A percentile compares a stretch with the other conserved stretches of the same genome.
Evolutionary conservation across 2,888 invertebrate genomes (phyloP).

Genomic region (Megastigmus dorsalis): DNA sequence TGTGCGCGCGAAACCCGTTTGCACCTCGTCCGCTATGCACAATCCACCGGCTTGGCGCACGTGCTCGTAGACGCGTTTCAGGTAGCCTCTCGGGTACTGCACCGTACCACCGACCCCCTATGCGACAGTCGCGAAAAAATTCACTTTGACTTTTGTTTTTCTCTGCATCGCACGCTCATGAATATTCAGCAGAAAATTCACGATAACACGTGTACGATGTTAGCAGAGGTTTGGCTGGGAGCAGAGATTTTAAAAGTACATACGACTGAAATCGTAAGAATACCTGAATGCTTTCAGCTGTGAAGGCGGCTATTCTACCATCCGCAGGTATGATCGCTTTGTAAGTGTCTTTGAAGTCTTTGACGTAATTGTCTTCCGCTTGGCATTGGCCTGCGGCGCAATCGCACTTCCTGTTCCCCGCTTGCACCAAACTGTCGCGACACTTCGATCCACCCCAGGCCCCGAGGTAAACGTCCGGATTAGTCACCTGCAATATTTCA

Average conservation of each 20-base stretch:
- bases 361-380: constrained; percentile 87
- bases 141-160: too few species aligned
- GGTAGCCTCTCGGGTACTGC: constrained; percentile 92
- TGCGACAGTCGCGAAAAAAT: not conserved
- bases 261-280: too few species aligned
- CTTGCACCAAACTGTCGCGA: constrained; percentile 89
- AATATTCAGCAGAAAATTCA: too few species aligned
- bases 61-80: constrained; percentile 86
- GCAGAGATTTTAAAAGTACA: too few species aligned
- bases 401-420: constrained; percentile 79
- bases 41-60: constrained; percentile 90
- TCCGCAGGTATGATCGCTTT: constrained; percentile 84
- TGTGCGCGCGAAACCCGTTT: constrained; percentile 96
- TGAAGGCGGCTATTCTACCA: constrained; percentile 89
- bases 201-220: too few species aligned
- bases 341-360: constrained; percentile 88
- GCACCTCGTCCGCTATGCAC: constrained; percentile 95
- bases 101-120: constrained; percentile 93
- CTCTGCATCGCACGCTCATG: too few species aligned
- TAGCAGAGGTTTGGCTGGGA: too few species aligned
- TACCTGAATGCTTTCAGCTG: constrained; percentile 95
- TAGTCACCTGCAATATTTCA: constrained; percentile 85
- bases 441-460: constrained; percentile 92
- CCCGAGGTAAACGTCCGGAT: constrained; percentile 94
- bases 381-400: constrained; percentile 80